Evolutionary conservation across 2,888 invertebrate genomes (phyloP).

Genomic region (Thymelicus acteon): DNA sequence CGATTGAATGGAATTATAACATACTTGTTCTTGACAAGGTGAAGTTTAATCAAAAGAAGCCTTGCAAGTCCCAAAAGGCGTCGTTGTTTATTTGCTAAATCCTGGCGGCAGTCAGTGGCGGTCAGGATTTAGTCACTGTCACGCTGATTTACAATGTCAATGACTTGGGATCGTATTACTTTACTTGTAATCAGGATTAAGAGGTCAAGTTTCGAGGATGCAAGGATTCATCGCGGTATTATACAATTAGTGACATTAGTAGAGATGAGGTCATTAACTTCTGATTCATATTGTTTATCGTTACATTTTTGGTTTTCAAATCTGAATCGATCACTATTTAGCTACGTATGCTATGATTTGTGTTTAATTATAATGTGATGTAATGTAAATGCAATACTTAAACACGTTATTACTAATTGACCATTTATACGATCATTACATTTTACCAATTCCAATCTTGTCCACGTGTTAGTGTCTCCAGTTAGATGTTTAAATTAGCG

Average conservation of each 20-base stretch:
- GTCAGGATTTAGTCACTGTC: constrained; percentile 18
- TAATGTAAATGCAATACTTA: no score
- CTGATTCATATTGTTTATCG: not conserved
- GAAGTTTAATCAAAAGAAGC: constrained; percentile 30
- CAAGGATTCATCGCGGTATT: not conserved
- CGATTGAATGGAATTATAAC: not conserved
- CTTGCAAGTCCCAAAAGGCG: constrained; percentile 4
- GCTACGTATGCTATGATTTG: no score
- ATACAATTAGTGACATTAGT: not conserved
- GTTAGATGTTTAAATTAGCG: no score
- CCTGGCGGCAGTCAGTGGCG: not conserved
- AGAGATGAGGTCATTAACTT: constrained; percentile 7
- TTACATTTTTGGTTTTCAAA: no score
- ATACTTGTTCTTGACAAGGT: no score
- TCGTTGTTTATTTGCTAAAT: constrained; percentile 5
- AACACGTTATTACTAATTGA: no score
- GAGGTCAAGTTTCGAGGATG: constrained; percentile 20
- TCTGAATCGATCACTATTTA: no score
- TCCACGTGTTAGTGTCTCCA: no score
- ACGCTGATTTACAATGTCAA: constrained; percentile 21
- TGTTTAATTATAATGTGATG: no score
- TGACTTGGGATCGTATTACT: constrained; percentile 18
- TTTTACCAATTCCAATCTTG: no score
- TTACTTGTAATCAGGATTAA: constrained; percentile 22
- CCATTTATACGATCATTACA: no score